Evolutionary conservation across 1,140 invertebrate species (phyloP).

Genomic region (Babylonia areolata): DNA sequence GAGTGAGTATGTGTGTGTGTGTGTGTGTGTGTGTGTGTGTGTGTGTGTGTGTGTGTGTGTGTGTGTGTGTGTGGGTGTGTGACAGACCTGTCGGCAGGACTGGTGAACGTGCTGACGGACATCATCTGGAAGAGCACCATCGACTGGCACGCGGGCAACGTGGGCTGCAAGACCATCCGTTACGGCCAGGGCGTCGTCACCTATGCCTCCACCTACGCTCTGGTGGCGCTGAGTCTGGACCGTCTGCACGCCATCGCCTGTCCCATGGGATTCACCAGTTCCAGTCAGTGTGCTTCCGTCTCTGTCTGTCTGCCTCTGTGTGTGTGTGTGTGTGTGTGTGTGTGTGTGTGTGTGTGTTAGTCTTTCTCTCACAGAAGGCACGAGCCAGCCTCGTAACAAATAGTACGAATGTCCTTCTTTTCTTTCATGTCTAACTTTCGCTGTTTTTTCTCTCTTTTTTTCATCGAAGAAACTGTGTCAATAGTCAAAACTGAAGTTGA

Average conservation of each 20-base stretch:
- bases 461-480: no score
- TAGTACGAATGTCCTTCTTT: no score
- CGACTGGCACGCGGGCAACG: constrained; percentile 63
- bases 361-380: no score
- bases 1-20: background rate
- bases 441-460: no score
- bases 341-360: background rate
- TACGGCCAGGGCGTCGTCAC: constrained; percentile 77
- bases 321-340: background rate
- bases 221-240: constrained; percentile 95
- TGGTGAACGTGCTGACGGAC: constrained; percentile 67
- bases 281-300: background rate
- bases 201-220: constrained; percentile 95
- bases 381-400: no score
- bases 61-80: constrained; percentile 7
- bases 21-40: constrained; percentile 16
- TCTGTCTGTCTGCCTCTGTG: background rate
- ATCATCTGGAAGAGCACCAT: constrained; percentile 67
- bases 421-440: no score
- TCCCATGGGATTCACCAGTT: constrained; percentile 81
- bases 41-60: constrained; percentile 18
- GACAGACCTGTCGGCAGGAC: constrained; percentile 63
- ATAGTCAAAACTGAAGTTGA: no score
- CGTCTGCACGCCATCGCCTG: constrained; percentile 95
- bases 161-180: constrained; percentile 63